Evolutionary conservation across 2,113 vertebrate genomes (phyloP), one percentile per base, ranked within the genome.

Genomic region (Xiphias gladius): DNA sequence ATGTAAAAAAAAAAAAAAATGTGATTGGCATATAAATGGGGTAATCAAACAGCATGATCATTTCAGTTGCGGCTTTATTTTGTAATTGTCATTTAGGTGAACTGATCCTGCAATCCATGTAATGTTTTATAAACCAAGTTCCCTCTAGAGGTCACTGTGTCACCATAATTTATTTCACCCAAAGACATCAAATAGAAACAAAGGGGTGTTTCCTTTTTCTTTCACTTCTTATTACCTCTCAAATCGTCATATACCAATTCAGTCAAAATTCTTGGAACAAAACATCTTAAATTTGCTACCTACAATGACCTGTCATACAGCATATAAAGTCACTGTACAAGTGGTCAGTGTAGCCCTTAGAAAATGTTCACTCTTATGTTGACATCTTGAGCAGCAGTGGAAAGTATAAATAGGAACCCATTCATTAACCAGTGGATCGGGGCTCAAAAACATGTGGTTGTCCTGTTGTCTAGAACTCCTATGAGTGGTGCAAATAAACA

Each of bases 111-210:
- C 48, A 63, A 50, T 65, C 30, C 5, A 50, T 39, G 8, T 65
- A 24, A 32, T 13, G 50, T 30, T 62, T 16, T 24, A 54, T 58
- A 46, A 48, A 1, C n/a, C 17, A 73, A 54, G n/a, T 2, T 2
- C 7, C 80, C 88, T 2, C 83, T 73, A 88, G 89, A 74, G 78
- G 80, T 76, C 83, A 66, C 66, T 73, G 55, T 76, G 22, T 62
- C 9, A 2, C 30, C 68, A 26, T 17, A 0, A 52, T 35, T 35
- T 9, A 9, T 54, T 66, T 72, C 20, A 54, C 16, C 20, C 11
- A 65, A 26, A 68, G 12, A 48, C 37, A 63, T 19, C 20, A 62
- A 62, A 55, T 39, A 35, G 11, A 84, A 55, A 69, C 2, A 79
- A 74, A 46, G 24, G 0, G 8, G 2, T 52, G 17, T 48, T 75